phyloP scores from a whole-genome alignment of 2,797 vertebrate species.

The Poecilia picta region DNA sequence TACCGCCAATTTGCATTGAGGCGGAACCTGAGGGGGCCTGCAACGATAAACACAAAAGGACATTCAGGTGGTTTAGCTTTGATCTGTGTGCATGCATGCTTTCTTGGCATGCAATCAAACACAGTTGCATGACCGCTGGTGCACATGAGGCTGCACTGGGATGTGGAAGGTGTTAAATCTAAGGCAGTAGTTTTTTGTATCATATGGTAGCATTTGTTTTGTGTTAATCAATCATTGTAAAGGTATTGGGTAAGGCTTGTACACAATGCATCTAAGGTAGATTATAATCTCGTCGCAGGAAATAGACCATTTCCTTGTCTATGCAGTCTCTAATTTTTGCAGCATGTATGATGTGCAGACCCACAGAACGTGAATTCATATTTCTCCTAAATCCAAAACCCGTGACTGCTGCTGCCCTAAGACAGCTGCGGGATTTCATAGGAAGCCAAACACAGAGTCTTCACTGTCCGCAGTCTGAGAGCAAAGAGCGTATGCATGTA shows the following conservation, averaged over 20 bases:
- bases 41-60: slow-evolving; percentile 6
- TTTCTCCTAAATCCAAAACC: background rate
- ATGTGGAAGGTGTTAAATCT: background rate
- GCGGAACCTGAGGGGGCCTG: slow-evolving; percentile 22
- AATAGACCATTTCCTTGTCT: slow-evolving; percentile 53
- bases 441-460: background rate
- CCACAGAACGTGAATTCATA: rapidly evolving
- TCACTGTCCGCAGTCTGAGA: background rate
- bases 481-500: background rate
- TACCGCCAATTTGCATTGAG: slow-evolving; percentile 47
- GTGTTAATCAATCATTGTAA: background rate
- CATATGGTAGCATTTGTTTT: background rate
- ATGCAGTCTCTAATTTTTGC: background rate
- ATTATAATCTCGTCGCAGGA: background rate
- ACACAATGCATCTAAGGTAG: background rate
- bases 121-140: background rate
- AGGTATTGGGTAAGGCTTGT: background rate
- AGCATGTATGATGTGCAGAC: too few species aligned
- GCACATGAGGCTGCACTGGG: background rate
- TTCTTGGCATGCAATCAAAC: background rate
- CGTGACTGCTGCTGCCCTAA: slow-evolving; percentile 4
- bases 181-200: background rate
- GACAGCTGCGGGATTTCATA: background rate
- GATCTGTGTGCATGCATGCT: background rate
- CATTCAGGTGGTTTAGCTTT: background rate